Percentiles rank a stretch among this genome's conserved stretches.
Evolutionary conservation across 2,888 invertebrate species (phyloP).

Genomic region (Dugesia japonica): DNA sequence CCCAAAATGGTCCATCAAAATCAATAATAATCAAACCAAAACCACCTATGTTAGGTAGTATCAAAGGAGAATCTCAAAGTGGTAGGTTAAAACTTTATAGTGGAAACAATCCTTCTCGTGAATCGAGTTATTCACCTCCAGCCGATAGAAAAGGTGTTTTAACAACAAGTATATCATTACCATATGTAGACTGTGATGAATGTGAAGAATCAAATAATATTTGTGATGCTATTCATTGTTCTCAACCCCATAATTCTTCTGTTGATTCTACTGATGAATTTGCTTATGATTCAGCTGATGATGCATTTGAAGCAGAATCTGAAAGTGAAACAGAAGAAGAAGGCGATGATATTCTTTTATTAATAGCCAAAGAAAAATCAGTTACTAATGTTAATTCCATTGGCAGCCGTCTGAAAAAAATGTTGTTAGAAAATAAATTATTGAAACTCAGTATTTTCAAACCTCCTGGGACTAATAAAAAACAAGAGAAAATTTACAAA

Average conservation of each 20-base stretch:
- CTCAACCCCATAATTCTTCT: slow-evolving; percentile 11
- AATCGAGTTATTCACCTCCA: slow-evolving; percentile 25
- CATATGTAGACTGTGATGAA: slow-evolving; percentile 11
- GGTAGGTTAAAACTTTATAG: background rate
- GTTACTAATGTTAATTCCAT: background rate
- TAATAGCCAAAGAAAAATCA: background rate
- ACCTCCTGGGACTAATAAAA: background rate
- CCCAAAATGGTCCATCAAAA: background rate
- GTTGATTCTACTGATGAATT: slow-evolving; percentile 9
- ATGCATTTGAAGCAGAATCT: background rate
- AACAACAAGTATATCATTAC: background rate
- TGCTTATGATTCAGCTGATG: background rate
- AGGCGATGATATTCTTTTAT: slow-evolving; percentile 8
- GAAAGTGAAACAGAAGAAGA: slow-evolving; percentile 20
- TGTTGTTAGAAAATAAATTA: background rate
- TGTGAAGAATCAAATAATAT: background rate
- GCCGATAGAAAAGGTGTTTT: slow-evolving; percentile 22
- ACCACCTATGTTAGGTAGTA: background rate
- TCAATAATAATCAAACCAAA: background rate
- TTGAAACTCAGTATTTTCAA: background rate
- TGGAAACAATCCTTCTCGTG: slow-evolving; percentile 22
- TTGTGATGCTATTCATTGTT: background rate
- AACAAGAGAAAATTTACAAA: background rate
- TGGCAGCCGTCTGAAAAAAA: background rate
- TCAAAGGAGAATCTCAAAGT: background rate